Evolutionary conservation across 2,888 invertebrate species (phyloP), one percentile per base, ranked within the genome.

Genomic region (Monopis laevigella): DNA sequence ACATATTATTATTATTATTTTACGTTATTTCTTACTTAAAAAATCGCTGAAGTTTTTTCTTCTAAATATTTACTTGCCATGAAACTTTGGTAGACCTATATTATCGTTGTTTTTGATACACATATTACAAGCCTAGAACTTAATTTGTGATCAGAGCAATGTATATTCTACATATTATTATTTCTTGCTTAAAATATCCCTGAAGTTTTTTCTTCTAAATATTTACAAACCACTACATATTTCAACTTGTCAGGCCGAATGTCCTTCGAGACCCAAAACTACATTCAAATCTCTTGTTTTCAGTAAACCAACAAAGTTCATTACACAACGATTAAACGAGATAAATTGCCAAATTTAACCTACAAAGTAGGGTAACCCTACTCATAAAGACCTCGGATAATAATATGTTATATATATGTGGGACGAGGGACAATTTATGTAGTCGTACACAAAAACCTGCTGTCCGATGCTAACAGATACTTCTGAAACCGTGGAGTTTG

Each of bases 351-450:
- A 51, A 68, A 58, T 65, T 68, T 62, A 63, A 59, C 62, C 60
- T 58, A 58, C 57, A 52, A 55, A 55, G 51, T 54, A 51, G 56
- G 56, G 56, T 61, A 56, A 71, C 72, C 74, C 69, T 66, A 65
- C 70, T 77, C 74, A 75, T 75, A 74, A 73, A 67, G 63, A 60
- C 55, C 52, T 54, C 48, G 60, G 68, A 67, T n/a, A n/a, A n/a
- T n/a, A n/a, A n/a, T 69, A 68, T 65, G 66, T 63, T 63, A 55
- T 62, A n/a, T n/a, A n/a, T n/a, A 56, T 58, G 59, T 52, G 64
- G 60, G 57, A 57, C 51, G 59, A 63, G 64, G 66, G 66, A 65
- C 61, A 65, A 73, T 73, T 71, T 74, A 71, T 74, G 65, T 66
- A 59, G 52, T 48, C 49, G 51, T 52, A 59, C 61, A 66, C 72